Evolutionary conservation across 2,797 vertebrate genomes (phyloP).

Genomic region (Buphagus erythrorhynchus): DNA sequence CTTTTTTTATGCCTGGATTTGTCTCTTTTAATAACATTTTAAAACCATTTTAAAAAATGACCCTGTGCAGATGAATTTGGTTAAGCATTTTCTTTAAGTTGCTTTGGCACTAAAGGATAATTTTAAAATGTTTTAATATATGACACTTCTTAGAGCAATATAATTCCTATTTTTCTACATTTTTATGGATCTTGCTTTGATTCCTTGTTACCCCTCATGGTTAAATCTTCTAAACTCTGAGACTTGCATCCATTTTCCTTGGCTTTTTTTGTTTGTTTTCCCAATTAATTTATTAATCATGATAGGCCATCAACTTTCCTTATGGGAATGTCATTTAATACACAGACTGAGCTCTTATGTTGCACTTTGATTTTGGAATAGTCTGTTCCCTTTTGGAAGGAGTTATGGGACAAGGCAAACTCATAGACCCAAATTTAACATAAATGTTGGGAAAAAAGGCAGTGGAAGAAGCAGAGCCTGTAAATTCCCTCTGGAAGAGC

Average conservation of each 20-base stretch:
- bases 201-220: not conserved
- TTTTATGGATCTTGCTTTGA: not conserved
- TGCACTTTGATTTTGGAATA: not conserved
- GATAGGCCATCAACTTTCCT: not conserved
- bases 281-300: not conserved
- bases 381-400: not conserved
- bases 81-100: not conserved
- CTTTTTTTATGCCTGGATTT: not conserved
- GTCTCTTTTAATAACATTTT: not conserved
- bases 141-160: not conserved
- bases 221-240: not conserved
- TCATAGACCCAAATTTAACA: not conserved
- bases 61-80: not conserved
- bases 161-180: not conserved
- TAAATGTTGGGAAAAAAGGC: fast-evolving
- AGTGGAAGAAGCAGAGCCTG: not conserved
- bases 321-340: not conserved
- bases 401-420: not conserved
- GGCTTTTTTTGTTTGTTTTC: not conserved
- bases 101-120: not conserved
- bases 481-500: not conserved
- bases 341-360: not conserved
- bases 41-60: not conserved
- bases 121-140: not conserved
- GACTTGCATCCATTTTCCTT: not conserved